Evolutionary conservation across 2,113 vertebrate genomes (phyloP).

Genomic region (Strix aluco): DNA sequence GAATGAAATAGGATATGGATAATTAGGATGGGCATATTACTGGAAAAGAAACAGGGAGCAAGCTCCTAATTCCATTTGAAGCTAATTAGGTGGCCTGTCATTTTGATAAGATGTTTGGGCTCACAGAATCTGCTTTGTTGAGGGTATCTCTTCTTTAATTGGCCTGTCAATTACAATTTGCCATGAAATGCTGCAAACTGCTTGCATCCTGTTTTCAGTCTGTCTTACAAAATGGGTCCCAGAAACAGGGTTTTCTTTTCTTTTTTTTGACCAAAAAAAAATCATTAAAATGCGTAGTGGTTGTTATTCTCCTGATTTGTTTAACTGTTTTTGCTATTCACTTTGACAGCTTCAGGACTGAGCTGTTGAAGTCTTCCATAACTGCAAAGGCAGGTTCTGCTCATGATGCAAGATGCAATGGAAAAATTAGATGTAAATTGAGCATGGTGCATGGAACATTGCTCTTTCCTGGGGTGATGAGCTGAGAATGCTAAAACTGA

Average conservation of each 20-base stretch:
- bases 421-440: not conserved
- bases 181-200: constrained; percentile 20
- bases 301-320: not conserved
- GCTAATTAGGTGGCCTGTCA: constrained; percentile 46
- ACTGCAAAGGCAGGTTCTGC: not conserved
- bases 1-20: constrained; percentile 1
- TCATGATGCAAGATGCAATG: not conserved
- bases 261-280: not conserved
- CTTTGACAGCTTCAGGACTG: not conserved
- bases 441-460: not conserved
- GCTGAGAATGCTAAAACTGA: not conserved
- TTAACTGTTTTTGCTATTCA: not conserved
- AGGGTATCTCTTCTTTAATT: constrained; percentile 57
- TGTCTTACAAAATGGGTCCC: not conserved
- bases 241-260: not conserved
- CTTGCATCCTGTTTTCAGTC: constrained; percentile 24
- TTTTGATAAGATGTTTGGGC: constrained; percentile 28
- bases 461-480: not conserved
- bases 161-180: constrained; percentile 51
- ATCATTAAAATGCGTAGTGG: not conserved
- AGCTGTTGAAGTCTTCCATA: not conserved
- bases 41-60: not conserved
- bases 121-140: constrained; percentile 29
- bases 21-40: constrained; percentile 20
- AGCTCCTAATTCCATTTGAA: constrained; percentile 23